These are phyloP conservation scores for Aromia moschata DNA, from an alignment of 2,888 invertebrate genomes.

Conservation along the genomic window DNA sequence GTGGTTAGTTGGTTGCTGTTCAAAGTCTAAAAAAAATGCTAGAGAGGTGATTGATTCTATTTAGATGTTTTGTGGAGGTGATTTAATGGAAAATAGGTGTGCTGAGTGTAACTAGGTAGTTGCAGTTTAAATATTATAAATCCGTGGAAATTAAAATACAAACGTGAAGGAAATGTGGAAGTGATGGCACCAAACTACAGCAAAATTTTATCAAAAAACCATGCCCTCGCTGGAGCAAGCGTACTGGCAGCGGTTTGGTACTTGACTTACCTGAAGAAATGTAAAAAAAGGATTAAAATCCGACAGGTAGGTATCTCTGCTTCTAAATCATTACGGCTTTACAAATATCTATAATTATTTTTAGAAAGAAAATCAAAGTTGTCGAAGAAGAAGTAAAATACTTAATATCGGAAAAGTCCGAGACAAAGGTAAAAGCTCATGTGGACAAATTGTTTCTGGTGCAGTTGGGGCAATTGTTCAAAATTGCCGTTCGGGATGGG, in stretches of 20 bases:
- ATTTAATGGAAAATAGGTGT: too few relatives aligned
- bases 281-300: constrained; percentile 60
- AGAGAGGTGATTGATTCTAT: too few relatives aligned
- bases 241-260: constrained; percentile 71
- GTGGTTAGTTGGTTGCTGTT: not conserved
- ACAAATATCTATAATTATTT: too few relatives aligned
- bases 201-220: constrained; percentile 76
- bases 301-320: too few relatives aligned
- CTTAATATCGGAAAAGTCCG: constrained; percentile 77
- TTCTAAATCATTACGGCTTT: too few relatives aligned
- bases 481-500: constrained; percentile 80
- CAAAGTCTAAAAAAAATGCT: too few relatives aligned
- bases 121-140: constrained; percentile 6
- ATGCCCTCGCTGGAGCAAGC: constrained; percentile 73
- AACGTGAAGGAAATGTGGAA: constrained; percentile 20
- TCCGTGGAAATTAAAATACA: not conserved
- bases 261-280: constrained; percentile 65
- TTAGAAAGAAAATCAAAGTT: constrained; percentile 63
- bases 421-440: constrained; percentile 73
- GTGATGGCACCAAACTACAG: constrained; percentile 80
- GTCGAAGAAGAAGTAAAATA: constrained; percentile 81
- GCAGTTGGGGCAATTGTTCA: constrained; percentile 74
- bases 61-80: too few relatives aligned
- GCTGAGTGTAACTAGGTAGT: not conserved
- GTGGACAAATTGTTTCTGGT: constrained; percentile 79